phyloP scores from a whole-genome alignment of 1,140 invertebrate species.

The Matsumurasca onukii region DNA sequence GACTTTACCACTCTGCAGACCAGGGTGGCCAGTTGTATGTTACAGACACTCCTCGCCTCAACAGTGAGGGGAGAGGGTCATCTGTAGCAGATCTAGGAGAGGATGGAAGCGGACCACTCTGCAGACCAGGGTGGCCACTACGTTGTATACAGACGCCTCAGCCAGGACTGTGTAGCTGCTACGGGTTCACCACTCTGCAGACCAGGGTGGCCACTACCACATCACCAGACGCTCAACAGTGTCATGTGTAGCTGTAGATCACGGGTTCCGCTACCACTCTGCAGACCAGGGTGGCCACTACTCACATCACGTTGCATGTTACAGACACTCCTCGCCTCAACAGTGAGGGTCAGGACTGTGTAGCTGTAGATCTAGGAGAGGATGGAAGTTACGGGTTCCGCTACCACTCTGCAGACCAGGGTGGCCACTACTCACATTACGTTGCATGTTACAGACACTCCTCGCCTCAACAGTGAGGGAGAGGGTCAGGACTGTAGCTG shows the following conservation, averaged over 20 bases:
- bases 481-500: conserved; percentile 36
- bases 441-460: too few species aligned
- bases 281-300: conserved; percentile 43
- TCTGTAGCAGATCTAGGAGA: neutral
- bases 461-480: too few species aligned
- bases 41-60: too few species aligned
- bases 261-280: conserved; percentile 44
- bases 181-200: conserved; percentile 44
- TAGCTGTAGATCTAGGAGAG: conserved; percentile 37
- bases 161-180: conserved; percentile 37
- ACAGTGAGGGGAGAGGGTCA: neutral
- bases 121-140: conserved; percentile 43
- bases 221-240: too few species aligned
- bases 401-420: conserved; percentile 43
- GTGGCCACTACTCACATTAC: conserved; percentile 43
- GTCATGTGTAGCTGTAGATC: conserved; percentile 37
- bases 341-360: conserved; percentile 24
- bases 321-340: too few species aligned
- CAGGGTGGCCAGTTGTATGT: conserved; percentile 42
- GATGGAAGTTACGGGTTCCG: conserved; percentile 44
- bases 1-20: conserved; percentile 44
- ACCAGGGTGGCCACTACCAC: conserved; percentile 43
- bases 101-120: conserved; percentile 43
- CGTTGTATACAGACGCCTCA: too few species aligned
- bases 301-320: too few species aligned